A percentile compares a stretch with the other conserved stretches of the same genome.
phyloP scores from a whole-genome alignment of 2,888 invertebrate genomes.

The Melinaea menophilus region DNA sequence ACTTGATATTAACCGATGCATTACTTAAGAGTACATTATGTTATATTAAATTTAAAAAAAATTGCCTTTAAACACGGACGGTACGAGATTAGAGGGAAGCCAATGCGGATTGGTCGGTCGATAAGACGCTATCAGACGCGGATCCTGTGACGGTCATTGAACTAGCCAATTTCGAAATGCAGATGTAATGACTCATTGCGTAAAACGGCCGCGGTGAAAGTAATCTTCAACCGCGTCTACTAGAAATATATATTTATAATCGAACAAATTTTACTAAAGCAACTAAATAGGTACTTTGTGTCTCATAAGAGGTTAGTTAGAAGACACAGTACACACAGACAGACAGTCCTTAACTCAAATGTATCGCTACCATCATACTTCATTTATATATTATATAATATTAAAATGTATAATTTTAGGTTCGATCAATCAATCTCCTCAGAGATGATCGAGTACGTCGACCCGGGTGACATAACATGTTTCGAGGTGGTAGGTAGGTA shows the following conservation, averaged over 20 bases:
- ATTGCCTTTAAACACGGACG: too few species aligned
- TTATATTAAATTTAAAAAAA: background rate
- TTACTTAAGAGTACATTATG: background rate
- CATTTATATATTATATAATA: too few species aligned
- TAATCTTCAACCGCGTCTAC: background rate
- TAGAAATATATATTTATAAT: too few species aligned
- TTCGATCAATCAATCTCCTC: background rate
- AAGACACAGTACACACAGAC: too few species aligned
- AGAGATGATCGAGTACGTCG: slow-evolving; percentile 50
- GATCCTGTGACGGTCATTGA: background rate
- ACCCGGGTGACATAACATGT: slow-evolving; percentile 56
- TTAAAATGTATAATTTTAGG: background rate
- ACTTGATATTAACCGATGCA: too few species aligned
- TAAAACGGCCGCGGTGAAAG: slow-evolving; percentile 1
- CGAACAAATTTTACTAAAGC: too few species aligned
- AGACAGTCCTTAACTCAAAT: too few species aligned
- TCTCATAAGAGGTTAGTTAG: too few species aligned
- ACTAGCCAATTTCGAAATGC: background rate
- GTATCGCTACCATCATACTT: too few species aligned
- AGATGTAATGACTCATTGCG: background rate
- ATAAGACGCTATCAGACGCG: background rate
- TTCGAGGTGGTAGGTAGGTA: slow-evolving; percentile 2
- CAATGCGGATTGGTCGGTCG: background rate
- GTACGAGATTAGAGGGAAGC: too few species aligned
- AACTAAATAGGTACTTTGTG: too few species aligned